A percentile compares a stretch with the other conserved stretches of the same genome.
These are phyloP conservation scores for Apoderus coryli DNA, from an alignment of 2,888 invertebrate genomes.

Conservation along the genomic window DNA sequence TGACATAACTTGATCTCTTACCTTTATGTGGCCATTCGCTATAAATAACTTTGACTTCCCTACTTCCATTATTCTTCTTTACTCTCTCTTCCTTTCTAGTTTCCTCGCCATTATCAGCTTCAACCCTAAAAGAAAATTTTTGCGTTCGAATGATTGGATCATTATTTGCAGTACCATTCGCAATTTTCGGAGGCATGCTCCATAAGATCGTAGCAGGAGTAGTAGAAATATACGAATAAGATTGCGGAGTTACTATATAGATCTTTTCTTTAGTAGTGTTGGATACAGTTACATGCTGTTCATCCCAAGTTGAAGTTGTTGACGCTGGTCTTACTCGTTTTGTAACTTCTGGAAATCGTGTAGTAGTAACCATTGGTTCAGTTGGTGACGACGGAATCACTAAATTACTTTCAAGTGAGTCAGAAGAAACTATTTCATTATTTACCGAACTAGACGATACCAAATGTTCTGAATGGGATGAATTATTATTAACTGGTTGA, in stretches of 20 bases:
- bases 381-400: constrained; percentile 16
- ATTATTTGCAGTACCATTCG: constrained; percentile 22
- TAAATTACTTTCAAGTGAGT: constrained; percentile 26
- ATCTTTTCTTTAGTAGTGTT: constrained; percentile 67
- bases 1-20: constrained; percentile 27
- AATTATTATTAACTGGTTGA: constrained; percentile 23
- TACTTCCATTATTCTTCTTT: constrained; percentile 15
- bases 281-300: constrained; percentile 54
- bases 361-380: constrained; percentile 13
- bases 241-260: constrained; percentile 69
- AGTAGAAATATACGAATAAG: constrained; percentile 33
- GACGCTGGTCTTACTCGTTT: constrained; percentile 15
- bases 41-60: constrained; percentile 28
- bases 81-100: constrained; percentile 12
- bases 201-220: constrained; percentile 24
- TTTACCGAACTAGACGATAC: constrained; percentile 24
- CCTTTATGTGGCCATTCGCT: constrained; percentile 36
- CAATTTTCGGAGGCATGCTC: constrained; percentile 27
- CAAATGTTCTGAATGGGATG: constrained; percentile 20
- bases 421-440: constrained; percentile 20
- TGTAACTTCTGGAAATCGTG: constrained; percentile 14
- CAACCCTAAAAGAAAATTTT: constrained; percentile 23
- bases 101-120: constrained; percentile 18
- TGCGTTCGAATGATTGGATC: constrained; percentile 16
- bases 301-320: constrained; percentile 40